Conservation (phyloP, 2,888 invertebrate genomes). For the Caenorhabditis virilis region DNA sequence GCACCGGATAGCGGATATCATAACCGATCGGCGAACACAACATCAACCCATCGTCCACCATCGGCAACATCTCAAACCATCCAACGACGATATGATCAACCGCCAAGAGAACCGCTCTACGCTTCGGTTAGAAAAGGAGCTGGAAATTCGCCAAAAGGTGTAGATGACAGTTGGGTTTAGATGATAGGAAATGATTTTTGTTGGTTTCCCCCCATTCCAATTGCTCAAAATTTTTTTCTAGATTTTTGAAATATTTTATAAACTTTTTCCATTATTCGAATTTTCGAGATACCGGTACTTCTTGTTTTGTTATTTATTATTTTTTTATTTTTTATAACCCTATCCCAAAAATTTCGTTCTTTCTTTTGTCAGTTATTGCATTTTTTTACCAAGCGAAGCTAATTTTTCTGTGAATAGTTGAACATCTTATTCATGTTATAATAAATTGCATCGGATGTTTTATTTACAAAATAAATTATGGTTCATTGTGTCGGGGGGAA, state of each 20-base stretch:
- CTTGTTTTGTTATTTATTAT: neutral
- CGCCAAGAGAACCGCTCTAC: slow-evolving; percentile 59
- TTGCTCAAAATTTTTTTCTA: neutral
- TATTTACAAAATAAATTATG: too few relatives aligned
- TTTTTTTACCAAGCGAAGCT: too few relatives aligned
- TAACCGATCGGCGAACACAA: neutral
- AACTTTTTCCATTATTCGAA: slow-evolving; percentile 7
- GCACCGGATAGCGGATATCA: neutral
- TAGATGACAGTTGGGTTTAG: slow-evolving; percentile 67
- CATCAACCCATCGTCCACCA: slow-evolving; percentile 12
- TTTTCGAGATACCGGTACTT: too few relatives aligned
- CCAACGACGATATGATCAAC: slow-evolving; percentile 26
- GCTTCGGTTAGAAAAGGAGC: slow-evolving; percentile 63
- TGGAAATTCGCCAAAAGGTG: slow-evolving; percentile 24
- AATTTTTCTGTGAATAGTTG: too few relatives aligned
- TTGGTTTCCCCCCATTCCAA: neutral
- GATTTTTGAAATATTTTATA: too few relatives aligned
- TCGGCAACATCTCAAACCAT: slow-evolving; percentile 35
- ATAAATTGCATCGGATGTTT: too few relatives aligned
- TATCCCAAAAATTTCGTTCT: too few relatives aligned
- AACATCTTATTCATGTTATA: too few relatives aligned
- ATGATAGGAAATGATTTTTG: slow-evolving; percentile 2
- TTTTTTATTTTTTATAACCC: too few relatives aligned
- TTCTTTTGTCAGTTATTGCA: too few relatives aligned
- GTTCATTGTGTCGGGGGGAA: too few relatives aligned